Evolutionary conservation across 2,113 vertebrate genomes (phyloP).

Genomic region (Anoura caudifer): DNA sequence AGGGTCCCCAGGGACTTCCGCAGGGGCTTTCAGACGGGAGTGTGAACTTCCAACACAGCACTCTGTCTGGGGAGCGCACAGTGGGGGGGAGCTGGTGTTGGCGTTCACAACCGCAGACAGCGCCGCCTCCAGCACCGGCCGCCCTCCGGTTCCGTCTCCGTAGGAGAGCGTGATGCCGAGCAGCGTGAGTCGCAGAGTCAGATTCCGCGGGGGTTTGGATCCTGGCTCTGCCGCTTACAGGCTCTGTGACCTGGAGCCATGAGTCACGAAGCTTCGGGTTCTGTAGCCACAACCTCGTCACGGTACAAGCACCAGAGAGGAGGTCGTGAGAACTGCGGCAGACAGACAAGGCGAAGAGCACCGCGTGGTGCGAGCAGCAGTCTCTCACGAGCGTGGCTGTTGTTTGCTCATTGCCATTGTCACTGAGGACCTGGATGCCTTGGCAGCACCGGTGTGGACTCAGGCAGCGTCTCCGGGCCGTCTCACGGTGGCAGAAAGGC

Average conservation of each 20-base stretch:
- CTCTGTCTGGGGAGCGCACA: neutral
- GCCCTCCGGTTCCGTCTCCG: neutral
- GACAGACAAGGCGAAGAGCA: fast-evolving
- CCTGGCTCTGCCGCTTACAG: neutral
- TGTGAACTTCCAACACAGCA: neutral
- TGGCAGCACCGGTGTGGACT: neutral
- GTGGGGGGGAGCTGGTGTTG: neutral
- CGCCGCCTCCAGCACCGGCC: neutral
- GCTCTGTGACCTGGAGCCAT: neutral
- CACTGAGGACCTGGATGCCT: fast-evolving
- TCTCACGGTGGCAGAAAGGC: neutral
- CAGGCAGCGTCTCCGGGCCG: neutral
- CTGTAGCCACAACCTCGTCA: neutral
- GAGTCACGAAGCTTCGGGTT: neutral
- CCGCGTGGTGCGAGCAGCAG: fast-evolving
- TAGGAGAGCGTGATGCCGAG: neutral
- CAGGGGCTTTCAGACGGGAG: neutral
- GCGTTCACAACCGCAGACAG: neutral
- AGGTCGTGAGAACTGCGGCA: neutral
- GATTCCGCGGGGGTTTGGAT: neutral
- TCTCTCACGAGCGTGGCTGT: neutral
- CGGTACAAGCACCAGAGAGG: no score
- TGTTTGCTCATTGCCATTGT: neutral
- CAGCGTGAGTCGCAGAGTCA: neutral
- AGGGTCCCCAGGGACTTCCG: neutral